Evolutionary conservation across 2,113 vertebrate genomes (phyloP), one percentile per base, ranked within the genome.

Genomic region (Sardina pilchardus): DNA sequence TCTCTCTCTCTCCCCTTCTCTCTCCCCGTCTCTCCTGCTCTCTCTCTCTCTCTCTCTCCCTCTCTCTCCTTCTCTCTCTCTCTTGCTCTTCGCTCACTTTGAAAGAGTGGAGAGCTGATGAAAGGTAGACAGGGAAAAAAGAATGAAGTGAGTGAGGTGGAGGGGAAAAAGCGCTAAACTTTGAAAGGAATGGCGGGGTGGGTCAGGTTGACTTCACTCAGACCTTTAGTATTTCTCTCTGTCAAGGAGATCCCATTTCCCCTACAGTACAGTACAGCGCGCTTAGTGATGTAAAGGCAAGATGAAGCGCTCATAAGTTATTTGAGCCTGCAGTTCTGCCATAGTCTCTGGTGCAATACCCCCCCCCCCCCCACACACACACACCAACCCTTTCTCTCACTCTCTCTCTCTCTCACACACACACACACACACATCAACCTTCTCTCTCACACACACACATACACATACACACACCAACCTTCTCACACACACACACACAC

Each of bases 261-360:
- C 71, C 30, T n/a, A 6, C 59, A 63, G 59, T 63, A 75, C 6
- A n/a, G 21, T n/a, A 75, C 6, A n/a, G 21, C 6, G 21, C 30
- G 26, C 26, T 36, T 34, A 36, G 34, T 78, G 39, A 78, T 78
- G 30, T 34, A 78, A 36, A 78, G 16, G 30, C 71, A 36, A 36
- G 30, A 78, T 36, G 71, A 78, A 78, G 71, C 71, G 39, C 30
- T 34, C 67, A 26, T 75, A 75, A 75, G 9, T 78, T 78, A 78
- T 78, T 78, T 36, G 30, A 34, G 14, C 71, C 71, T 34, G 30
- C 71, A 36, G 34, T 36, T 36, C 10, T 78, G 71, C 30, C 71
- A 78, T 78, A 78, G 26, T 17, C 26, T 14, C 71, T 17, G 30
- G 30, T 36, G 12, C 67, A 34, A 8, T 30, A n/a, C 63, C 12